phyloP scores from a whole-genome alignment of 2,113 vertebrate genomes.

The Neolamprologus caudopunctatus region DNA sequence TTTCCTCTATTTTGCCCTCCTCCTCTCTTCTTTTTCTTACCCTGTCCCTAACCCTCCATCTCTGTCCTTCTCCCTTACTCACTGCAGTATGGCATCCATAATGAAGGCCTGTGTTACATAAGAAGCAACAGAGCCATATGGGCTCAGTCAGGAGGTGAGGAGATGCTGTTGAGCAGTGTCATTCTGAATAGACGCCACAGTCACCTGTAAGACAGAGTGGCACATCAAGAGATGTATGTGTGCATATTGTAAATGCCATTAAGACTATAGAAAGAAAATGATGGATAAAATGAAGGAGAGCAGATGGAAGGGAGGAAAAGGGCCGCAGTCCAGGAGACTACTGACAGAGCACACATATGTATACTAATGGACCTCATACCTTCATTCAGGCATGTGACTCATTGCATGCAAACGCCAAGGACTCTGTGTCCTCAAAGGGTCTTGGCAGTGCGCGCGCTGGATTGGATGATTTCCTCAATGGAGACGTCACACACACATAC shows the following conservation, averaged over 20 bases:
- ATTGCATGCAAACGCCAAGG: slow-evolving; percentile 34
- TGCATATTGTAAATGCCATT: background rate
- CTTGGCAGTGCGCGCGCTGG: background rate
- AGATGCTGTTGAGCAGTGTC: background rate
- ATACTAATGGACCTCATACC: slow-evolving; percentile 30
- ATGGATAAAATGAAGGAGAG: background rate
- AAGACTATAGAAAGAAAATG: background rate
- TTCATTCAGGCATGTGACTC: slow-evolving; percentile 34
- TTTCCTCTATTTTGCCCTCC: background rate
- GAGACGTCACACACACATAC: background rate
- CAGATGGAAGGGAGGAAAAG: slow-evolving; percentile 4
- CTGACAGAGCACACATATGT: background rate
- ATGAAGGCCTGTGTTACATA: slow-evolving; percentile 36
- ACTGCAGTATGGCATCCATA: slow-evolving; percentile 45
- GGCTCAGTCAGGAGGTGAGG: background rate
- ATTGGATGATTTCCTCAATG: background rate
- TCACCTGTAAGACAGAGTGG: background rate
- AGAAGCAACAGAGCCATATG: background rate
- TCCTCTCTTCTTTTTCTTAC: background rate
- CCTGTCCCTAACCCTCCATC: background rate
- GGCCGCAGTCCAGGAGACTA: background rate
- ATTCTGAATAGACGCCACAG: background rate
- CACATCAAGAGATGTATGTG: background rate
- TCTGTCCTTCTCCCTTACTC: background rate
- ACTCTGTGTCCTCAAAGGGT: slow-evolving; percentile 47